Conservation (phyloP, 2,888 invertebrate species). For the Stenodema calcarata region DNA sequence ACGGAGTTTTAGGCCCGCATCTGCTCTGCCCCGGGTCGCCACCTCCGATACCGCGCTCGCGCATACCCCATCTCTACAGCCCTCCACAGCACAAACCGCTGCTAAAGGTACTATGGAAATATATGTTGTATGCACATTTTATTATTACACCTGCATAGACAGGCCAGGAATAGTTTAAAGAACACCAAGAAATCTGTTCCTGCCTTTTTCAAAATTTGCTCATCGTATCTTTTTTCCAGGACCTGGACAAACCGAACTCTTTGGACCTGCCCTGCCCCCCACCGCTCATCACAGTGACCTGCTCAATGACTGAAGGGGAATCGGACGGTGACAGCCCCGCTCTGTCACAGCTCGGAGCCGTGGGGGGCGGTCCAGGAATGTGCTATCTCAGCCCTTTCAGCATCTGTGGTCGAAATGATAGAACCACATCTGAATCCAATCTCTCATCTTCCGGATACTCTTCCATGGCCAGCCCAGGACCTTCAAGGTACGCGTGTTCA, state of each 20-base stretch:
- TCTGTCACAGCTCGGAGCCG: constrained; percentile 57
- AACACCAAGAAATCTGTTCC: no score
- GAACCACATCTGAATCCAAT: constrained; percentile 83
- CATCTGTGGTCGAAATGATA: constrained; percentile 73
- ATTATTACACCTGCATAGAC: no score
- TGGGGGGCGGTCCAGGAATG: constrained; percentile 65
- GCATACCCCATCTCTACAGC: constrained; percentile 6
- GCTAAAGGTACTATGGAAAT: constrained; percentile 39
- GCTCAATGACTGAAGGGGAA: constrained; percentile 77
- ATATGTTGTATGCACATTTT: no score
- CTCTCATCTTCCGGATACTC: constrained; percentile 84
- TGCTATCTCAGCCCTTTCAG: constrained; percentile 81
- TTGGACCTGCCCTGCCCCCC: constrained; percentile 70
- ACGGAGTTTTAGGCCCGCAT: constrained; percentile 60
- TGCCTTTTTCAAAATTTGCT: no score
- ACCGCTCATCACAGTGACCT: constrained; percentile 76
- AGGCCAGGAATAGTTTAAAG: no score
- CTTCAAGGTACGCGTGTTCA: constrained; percentile 63
- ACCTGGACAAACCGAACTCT: constrained; percentile 70
- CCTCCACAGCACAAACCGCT: constrained; percentile 32
- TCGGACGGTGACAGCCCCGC: constrained; percentile 72
- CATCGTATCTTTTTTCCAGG: constrained; percentile 59
- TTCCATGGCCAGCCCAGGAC: constrained; percentile 84
- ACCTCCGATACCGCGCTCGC: constrained; percentile 63
- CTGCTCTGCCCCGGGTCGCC: constrained; percentile 67